Conservation (phyloP, 2,113 vertebrate species). For the Apaloderma vittatum region DNA sequence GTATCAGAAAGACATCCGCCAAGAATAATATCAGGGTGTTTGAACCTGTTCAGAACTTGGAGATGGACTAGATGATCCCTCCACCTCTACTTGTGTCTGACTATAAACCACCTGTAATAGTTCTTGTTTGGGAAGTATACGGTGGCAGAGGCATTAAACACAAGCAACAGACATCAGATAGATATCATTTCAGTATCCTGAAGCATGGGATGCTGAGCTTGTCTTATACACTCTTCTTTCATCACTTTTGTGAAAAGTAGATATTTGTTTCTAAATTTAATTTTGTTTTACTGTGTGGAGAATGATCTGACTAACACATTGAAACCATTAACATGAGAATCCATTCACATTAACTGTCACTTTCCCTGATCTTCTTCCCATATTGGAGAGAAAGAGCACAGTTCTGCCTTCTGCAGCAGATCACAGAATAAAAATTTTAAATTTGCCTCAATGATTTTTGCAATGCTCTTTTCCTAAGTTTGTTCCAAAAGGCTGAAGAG, state of each 20-base stretch:
- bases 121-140: neutral
- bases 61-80: neutral
- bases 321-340: neutral
- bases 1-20: neutral
- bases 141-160: neutral
- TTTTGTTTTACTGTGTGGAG: neutral
- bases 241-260: neutral
- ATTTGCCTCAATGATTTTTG: neutral
- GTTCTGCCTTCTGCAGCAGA: neutral
- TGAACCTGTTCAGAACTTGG: neutral
- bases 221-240: neutral
- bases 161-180: neutral
- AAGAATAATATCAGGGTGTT: neutral
- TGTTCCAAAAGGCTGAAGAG: neutral
- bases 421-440: neutral
- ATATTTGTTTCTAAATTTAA: neutral
- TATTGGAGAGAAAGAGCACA: neutral
- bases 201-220: neutral
- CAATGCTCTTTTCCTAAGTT: neutral
- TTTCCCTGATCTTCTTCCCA: rapidly evolving
- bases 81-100: neutral
- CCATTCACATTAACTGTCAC: too few species aligned
- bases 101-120: neutral
- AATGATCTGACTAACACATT: neutral
- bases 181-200: neutral